Percentiles rank a stretch among this genome's conserved stretches.
These are phyloP conservation scores for Eurosta solidaginis DNA, from an alignment of 1,140 invertebrate genomes.

Conservation along the genomic window DNA sequence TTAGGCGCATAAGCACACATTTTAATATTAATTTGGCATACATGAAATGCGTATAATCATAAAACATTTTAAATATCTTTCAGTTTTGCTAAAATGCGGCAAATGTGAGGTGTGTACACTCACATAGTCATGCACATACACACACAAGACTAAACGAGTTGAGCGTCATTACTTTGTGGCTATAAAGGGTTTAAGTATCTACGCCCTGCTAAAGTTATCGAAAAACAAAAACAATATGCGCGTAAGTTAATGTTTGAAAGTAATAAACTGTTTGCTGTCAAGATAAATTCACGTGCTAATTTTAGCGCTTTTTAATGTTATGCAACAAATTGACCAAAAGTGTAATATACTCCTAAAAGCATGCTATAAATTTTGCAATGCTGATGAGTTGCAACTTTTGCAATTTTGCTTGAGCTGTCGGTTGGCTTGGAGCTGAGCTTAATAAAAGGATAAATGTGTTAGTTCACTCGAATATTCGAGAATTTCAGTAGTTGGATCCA, in stretches of 20 bases:
- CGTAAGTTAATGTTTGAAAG: background rate
- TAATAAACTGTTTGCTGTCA: background rate
- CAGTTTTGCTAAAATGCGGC: background rate
- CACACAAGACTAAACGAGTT: background rate
- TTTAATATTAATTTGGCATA: background rate
- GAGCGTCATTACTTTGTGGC: background rate
- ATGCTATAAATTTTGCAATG: too few species aligned
- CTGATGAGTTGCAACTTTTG: too few species aligned
- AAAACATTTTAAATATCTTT: constrained; percentile 9
- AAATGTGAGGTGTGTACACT: background rate
- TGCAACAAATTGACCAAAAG: too few species aligned
- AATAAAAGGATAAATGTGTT: too few species aligned
- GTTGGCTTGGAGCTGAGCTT: too few species aligned
- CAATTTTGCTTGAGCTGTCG: too few species aligned
- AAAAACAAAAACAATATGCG: background rate
- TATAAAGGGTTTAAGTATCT: background rate
- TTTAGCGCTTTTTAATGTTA: too few species aligned
- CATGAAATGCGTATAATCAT: background rate
- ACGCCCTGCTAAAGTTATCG: background rate
- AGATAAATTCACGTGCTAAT: background rate
- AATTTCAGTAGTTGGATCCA: too few species aligned
- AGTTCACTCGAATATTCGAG: too few species aligned
- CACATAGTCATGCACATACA: background rate
- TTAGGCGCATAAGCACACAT: background rate
- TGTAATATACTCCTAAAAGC: too few species aligned